Evolutionary conservation across 2,113 vertebrate genomes (phyloP).

Genomic region (Zosterops lateralis): DNA sequence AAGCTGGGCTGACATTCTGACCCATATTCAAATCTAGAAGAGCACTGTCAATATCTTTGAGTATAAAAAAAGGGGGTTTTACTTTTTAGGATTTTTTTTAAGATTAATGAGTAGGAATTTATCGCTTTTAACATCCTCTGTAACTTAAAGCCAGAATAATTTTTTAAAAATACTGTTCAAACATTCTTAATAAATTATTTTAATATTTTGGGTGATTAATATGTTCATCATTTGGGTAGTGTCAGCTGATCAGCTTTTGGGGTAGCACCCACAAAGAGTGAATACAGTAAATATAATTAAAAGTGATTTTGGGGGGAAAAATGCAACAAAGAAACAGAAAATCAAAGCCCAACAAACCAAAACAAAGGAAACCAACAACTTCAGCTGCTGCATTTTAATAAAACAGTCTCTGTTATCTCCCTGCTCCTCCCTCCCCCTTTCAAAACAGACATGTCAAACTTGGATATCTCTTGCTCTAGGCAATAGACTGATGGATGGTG

Average conservation of each 20-base stretch:
- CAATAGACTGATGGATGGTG: background rate
- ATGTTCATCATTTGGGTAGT: background rate
- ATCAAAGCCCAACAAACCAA: background rate
- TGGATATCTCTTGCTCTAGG: slow-evolving; percentile 46
- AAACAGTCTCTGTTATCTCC: background rate
- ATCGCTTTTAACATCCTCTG: background rate
- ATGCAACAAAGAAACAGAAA: background rate
- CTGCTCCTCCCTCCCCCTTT: background rate
- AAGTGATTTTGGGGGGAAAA: rapidly evolving
- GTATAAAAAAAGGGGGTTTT: background rate
- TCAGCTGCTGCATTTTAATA: background rate
- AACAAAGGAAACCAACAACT: background rate
- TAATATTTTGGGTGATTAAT: background rate
- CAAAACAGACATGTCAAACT: slow-evolving; percentile 40
- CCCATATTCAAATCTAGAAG: background rate
- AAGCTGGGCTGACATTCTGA: background rate
- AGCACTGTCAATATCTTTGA: background rate
- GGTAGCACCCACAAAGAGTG: background rate
- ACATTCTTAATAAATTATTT: background rate
- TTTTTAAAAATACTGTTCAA: background rate
- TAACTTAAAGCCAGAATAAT: background rate
- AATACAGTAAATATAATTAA: background rate
- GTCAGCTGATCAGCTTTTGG: background rate
- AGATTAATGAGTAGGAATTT: background rate
- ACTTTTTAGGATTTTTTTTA: background rate